A percentile compares a stretch with the other conserved stretches of the same genome.
Conservation (phyloP, 1,140 invertebrate species). For the Ips typographus region DNA sequence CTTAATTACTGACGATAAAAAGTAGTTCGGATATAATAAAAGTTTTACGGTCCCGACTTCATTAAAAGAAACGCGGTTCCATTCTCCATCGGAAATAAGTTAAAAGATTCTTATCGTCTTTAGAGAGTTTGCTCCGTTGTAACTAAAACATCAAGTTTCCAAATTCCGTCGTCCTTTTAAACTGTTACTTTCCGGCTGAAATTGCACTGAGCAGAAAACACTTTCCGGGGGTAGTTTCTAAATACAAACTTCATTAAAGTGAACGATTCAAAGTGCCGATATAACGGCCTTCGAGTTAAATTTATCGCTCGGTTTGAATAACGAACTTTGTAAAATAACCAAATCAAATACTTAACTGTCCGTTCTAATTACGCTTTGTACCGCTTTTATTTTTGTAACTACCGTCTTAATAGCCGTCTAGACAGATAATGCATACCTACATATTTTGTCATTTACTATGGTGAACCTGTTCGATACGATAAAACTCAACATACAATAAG, state of each 20-base stretch:
- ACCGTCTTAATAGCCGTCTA: not conserved
- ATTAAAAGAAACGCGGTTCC: too few species aligned
- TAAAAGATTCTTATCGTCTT: not conserved
- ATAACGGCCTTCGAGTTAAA: conserved; percentile 2
- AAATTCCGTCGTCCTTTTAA: not conserved
- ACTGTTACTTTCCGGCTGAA: not conserved
- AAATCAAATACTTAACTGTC: conserved; percentile 2
- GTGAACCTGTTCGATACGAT: too few species aligned
- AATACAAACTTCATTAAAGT: conserved; percentile 5
- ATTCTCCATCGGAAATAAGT: too few species aligned
- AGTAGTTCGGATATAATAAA: too few species aligned
- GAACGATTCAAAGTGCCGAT: not conserved
- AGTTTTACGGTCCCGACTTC: too few species aligned
- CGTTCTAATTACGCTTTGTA: not conserved
- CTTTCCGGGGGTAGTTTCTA: not conserved
- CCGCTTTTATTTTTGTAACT: not conserved
- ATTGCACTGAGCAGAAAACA: not conserved
- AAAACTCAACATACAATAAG: too few species aligned
- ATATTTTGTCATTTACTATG: not conserved
- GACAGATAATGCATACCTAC: not conserved
- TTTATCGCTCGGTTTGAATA: not conserved
- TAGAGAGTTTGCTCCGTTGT: not conserved
- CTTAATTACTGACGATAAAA: not conserved
- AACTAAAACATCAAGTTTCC: conserved; percentile 1
- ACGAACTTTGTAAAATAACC: not conserved